phyloP scores from a whole-genome alignment of 2,113 vertebrate species.

The mouse (Mus musculus) region GRCm39 chr3:68041501-68042000 shows the following conservation, averaged over 20 bases:
- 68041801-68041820: fast-evolving
- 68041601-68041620: background rate
- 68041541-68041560: background rate
- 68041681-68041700: background rate
- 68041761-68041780: background rate
- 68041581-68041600: background rate
- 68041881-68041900: background rate
- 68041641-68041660: background rate
- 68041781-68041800: background rate
- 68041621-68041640: background rate
- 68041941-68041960: background rate
- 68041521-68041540: slow-evolving; percentile 13
- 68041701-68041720: background rate
- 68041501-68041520: slow-evolving; percentile 40
- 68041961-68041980: background rate
- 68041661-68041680: background rate
- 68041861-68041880: background rate
- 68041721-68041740: background rate
- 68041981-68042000: background rate
- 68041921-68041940: background rate
- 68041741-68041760: background rate
- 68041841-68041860: background rate
- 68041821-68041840: background rate
- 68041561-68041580: background rate
- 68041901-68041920: background rate